These are phyloP conservation scores for Papilio protenor DNA, from an alignment of 2,888 invertebrate species.

Conservation along the genomic window DNA sequence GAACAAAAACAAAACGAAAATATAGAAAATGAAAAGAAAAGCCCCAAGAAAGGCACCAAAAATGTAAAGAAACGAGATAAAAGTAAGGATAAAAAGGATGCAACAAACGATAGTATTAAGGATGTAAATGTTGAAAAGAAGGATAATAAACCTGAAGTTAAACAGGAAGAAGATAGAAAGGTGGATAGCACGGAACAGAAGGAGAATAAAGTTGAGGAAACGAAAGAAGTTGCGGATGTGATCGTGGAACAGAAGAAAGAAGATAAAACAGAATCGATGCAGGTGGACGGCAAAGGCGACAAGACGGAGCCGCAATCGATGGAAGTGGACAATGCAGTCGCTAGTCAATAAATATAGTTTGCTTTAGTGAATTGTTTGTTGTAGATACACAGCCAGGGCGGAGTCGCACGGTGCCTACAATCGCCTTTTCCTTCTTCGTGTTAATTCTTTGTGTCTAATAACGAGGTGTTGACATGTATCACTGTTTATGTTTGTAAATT, in stretches of 20 bases:
- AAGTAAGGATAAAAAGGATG: constrained; percentile 75
- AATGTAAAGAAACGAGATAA: constrained; percentile 77
- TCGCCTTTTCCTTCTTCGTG: constrained; percentile 60
- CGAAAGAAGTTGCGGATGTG: constrained; percentile 53
- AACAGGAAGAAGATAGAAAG: constrained; percentile 66
- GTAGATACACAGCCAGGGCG: constrained; percentile 63
- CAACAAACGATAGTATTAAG: constrained; percentile 62
- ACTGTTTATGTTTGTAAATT: constrained; percentile 80
- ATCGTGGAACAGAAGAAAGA: constrained; percentile 53
- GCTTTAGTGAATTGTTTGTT: constrained; percentile 72
- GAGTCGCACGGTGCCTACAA: constrained; percentile 59
- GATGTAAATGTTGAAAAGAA: constrained; percentile 51
- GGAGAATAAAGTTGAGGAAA: constrained; percentile 48
- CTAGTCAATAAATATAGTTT: constrained; percentile 81
- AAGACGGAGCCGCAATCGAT: constrained; percentile 67
- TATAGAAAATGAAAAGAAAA: constrained; percentile 58
- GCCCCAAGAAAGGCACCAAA: constrained; percentile 66
- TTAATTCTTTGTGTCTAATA: constrained; percentile 73
- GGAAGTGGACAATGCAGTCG: constrained; percentile 77
- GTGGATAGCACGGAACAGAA: constrained; percentile 46
- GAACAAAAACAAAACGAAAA: constrained; percentile 57
- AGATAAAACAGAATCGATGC: constrained; percentile 52
- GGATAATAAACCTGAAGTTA: constrained; percentile 55
- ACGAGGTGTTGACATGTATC: constrained; percentile 69
- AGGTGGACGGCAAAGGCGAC: constrained; percentile 57